Conservation (phyloP, 1,140 invertebrate species). For the Nylanderia fulva region DNA sequence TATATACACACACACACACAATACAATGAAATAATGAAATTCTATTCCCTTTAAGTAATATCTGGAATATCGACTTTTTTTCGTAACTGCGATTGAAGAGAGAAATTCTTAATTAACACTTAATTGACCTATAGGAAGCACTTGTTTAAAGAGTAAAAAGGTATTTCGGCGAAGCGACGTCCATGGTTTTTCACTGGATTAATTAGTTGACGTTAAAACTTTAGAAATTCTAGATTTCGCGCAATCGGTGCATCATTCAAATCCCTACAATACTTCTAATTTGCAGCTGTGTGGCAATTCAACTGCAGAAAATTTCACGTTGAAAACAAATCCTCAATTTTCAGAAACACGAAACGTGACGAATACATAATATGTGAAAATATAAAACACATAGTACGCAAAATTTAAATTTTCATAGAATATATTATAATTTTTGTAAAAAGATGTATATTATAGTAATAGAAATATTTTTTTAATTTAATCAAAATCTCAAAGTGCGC, state of each 20-base stretch:
- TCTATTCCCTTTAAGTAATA: not conserved
- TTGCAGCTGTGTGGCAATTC: not conserved
- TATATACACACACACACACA: too few species aligned
- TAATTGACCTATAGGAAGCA: not conserved
- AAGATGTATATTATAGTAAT: not conserved
- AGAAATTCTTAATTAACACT: constrained; percentile 10
- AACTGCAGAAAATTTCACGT: not conserved
- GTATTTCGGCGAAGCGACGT: not conserved
- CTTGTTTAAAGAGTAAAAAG: not conserved
- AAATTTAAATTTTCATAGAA: constrained; percentile 11
- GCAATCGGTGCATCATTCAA: constrained; percentile 32
- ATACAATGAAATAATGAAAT: not conserved
- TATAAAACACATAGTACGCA: not conserved
- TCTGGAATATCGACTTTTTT: constrained; percentile 4
- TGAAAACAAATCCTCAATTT: constrained; percentile 19
- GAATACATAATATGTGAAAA: not conserved
- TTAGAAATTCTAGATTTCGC: constrained; percentile 4
- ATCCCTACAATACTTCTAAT: constrained; percentile 16
- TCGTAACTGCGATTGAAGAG: not conserved
- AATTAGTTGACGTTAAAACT: constrained; percentile 45
- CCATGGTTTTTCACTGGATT: not conserved
- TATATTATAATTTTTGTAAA: not conserved
- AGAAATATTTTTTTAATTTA: not conserved
- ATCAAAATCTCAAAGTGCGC: not conserved
- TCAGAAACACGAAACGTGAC: not conserved